These are phyloP conservation scores for Homarus gammarus DNA, from an alignment of 2,888 invertebrate genomes.

Conservation along the genomic window DNA sequence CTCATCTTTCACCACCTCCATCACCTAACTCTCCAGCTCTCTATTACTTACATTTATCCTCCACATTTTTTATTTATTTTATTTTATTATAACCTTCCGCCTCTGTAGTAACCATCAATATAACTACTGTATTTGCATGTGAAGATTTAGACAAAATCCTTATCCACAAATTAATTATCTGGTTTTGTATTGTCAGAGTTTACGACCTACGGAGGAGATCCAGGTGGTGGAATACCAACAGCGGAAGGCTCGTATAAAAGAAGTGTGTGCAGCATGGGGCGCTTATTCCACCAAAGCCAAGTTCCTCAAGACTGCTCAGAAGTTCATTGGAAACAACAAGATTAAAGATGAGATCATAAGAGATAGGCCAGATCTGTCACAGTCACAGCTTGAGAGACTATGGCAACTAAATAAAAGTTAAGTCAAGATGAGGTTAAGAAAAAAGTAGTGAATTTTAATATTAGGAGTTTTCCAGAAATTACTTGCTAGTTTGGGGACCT, in stretches of 20 bases:
- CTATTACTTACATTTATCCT: no score
- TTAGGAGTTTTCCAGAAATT: no score
- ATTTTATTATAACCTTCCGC: no score
- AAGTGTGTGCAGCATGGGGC: slow-evolving; percentile 56
- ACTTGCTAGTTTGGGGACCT: no score
- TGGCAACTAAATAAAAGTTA: slow-evolving; percentile 63
- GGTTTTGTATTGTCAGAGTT: background rate
- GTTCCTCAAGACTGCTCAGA: slow-evolving; percentile 42
- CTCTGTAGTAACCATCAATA: no score
- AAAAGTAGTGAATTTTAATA: no score
- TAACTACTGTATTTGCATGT: no score
- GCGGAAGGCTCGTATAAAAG: slow-evolving; percentile 44
- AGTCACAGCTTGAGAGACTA: slow-evolving; percentile 58
- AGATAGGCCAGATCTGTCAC: slow-evolving; percentile 46
- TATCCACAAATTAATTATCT: background rate
- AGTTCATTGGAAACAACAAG: slow-evolving; percentile 22
- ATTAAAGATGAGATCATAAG: slow-evolving; percentile 47
- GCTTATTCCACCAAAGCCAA: slow-evolving; percentile 52
- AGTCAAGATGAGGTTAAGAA: slow-evolving; percentile 4
- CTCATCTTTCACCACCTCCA: no score
- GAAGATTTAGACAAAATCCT: no score
- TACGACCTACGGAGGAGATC: slow-evolving; percentile 39
- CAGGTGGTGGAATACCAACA: slow-evolving; percentile 51
- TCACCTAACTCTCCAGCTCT: no score
- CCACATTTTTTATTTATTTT: no score